Percentiles rank a stretch among this genome's conserved stretches.
Conservation (phyloP, 1,140 invertebrate genomes). For the Cydia amplana region DNA sequence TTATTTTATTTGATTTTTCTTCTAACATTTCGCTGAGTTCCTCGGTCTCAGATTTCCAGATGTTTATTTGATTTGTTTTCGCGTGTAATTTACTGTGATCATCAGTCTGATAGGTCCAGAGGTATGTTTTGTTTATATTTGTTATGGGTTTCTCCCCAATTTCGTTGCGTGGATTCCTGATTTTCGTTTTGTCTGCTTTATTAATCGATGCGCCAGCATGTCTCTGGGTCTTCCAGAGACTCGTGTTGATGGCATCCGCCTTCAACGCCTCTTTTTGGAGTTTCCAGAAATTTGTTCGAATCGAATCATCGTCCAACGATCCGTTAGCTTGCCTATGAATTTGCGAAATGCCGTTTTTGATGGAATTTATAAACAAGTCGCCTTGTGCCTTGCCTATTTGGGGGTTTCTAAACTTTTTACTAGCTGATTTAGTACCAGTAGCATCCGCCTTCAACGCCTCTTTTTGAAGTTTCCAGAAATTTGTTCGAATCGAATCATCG, state of each 20-base stretch:
- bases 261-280: neutral
- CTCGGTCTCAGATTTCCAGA: neutral
- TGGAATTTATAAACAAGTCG: neutral
- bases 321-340: neutral
- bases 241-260: neutral
- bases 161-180: neutral
- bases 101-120: neutral
- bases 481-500: neutral
- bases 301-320: neutral
- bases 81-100: neutral
- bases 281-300: neutral
- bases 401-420: too few relatives aligned
- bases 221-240: neutral
- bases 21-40: neutral
- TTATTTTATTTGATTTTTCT: neutral
- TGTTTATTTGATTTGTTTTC: neutral
- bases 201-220: neutral
- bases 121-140: neutral
- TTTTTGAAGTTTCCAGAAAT: neutral
- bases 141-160: neutral
- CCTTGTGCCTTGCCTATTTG: too few relatives aligned
- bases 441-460: neutral
- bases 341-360: neutral
- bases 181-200: neutral
- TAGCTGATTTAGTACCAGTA: neutral